These are phyloP conservation scores for Epinotia demarniana DNA, from an alignment of 2,888 invertebrate species.

Conservation along the genomic window DNA sequence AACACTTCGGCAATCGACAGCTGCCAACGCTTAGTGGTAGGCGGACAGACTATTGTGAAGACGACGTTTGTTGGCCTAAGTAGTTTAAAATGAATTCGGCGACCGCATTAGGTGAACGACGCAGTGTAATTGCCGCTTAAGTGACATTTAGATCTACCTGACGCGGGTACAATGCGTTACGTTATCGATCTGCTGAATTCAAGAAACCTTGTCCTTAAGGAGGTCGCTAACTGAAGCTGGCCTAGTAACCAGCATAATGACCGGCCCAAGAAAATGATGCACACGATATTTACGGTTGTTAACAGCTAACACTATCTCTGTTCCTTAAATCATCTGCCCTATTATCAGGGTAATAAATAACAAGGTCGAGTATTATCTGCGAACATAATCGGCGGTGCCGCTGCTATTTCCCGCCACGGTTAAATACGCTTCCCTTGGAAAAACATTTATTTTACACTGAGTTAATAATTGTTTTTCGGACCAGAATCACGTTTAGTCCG, in stretches of 20 bases:
- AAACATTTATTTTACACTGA: constrained; percentile 65
- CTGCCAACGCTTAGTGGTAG: too few relatives aligned
- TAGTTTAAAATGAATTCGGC: too few relatives aligned
- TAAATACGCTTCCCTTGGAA: constrained; percentile 73
- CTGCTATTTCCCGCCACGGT: constrained; percentile 73
- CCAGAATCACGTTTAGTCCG: constrained; percentile 32
- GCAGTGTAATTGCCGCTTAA: too few relatives aligned
- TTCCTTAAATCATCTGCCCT: constrained; percentile 78
- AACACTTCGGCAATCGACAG: too few relatives aligned
- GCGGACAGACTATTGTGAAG: too few relatives aligned
- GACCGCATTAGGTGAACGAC: too few relatives aligned
- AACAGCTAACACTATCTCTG: constrained; percentile 72
- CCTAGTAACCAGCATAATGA: too few relatives aligned
- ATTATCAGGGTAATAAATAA: constrained; percentile 78
- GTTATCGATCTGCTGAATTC: too few relatives aligned
- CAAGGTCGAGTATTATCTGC: constrained; percentile 69
- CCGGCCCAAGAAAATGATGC: constrained; percentile 59
- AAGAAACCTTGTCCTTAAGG: background rate
- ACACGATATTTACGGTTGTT: constrained; percentile 72
- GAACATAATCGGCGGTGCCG: constrained; percentile 75
- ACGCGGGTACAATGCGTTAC: too few relatives aligned
- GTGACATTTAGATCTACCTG: too few relatives aligned
- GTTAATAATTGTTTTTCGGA: constrained; percentile 59
- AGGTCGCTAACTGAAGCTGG: too few relatives aligned
- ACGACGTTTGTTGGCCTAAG: too few relatives aligned